These are phyloP conservation scores for Arothron firmamentum DNA, from an alignment of 2,113 vertebrate genomes.

Conservation along the genomic window DNA sequence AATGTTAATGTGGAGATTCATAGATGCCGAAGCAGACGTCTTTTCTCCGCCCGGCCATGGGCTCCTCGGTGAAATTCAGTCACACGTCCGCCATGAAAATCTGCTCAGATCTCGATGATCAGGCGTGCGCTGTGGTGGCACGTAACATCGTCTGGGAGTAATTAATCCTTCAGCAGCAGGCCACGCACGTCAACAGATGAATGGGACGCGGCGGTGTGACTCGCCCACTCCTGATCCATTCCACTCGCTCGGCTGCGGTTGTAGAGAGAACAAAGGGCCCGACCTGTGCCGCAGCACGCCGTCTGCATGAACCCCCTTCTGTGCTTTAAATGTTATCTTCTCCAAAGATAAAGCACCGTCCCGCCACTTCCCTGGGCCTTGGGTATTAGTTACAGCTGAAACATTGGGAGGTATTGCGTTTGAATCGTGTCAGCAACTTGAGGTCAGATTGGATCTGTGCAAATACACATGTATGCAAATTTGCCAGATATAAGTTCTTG, in stretches of 20 bases:
- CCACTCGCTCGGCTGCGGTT: conserved; percentile 41
- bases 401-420: conserved; percentile 65
- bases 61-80: conserved; percentile 30
- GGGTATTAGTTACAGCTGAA: conserved; percentile 67
- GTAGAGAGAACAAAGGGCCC: conserved; percentile 51
- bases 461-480: conserved; percentile 79
- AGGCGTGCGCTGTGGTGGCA: conserved; percentile 4
- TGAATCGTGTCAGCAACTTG: conserved; percentile 72
- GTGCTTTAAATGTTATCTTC: conserved; percentile 65
- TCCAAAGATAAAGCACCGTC: conserved; percentile 53
- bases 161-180: conserved; percentile 27
- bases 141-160: conserved; percentile 25
- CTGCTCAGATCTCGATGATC: conserved; percentile 22
- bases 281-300: conserved; percentile 37
- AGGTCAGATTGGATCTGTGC: conserved; percentile 76
- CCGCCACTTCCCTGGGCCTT: conserved; percentile 47
- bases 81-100: conserved; percentile 32
- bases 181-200: conserved; percentile 12
- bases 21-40: conserved; percentile 17
- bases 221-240: conserved; percentile 48
- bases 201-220: conserved; percentile 26
- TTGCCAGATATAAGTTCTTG: conserved; percentile 65
- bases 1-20: conserved; percentile 13
- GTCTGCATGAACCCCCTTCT: conserved; percentile 50
- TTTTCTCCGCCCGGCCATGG: conserved; percentile 29